phyloP scores from a whole-genome alignment of 1,140 invertebrate genomes.

The Holotrichia oblita region DNA sequence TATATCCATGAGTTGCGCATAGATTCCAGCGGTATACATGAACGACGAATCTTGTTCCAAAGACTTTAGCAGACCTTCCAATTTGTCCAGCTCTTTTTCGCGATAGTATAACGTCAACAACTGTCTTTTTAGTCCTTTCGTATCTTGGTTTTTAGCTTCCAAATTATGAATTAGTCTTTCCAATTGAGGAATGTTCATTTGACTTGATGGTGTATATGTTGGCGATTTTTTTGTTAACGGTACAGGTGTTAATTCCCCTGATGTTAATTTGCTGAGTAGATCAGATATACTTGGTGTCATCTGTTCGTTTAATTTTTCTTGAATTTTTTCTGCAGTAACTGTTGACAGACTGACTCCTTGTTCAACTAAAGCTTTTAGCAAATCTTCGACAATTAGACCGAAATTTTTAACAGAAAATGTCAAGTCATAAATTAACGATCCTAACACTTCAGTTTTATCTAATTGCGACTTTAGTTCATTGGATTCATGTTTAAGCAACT shows the following conservation, averaged over 20 bases:
- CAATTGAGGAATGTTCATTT: slow-evolving; percentile 62
- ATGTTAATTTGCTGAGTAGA: slow-evolving; percentile 69
- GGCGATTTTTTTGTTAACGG: slow-evolving; percentile 60
- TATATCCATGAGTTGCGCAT: slow-evolving; percentile 70
- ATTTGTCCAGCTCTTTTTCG: slow-evolving; percentile 71
- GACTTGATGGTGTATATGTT: slow-evolving; percentile 51
- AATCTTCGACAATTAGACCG: slow-evolving; percentile 55
- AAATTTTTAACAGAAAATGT: slow-evolving; percentile 52
- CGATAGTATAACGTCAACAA: slow-evolving; percentile 70
- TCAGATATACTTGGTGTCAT: slow-evolving; percentile 70
- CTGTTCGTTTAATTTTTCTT: slow-evolving; percentile 69
- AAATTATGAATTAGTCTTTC: slow-evolving; percentile 66
- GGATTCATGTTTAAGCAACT: slow-evolving; percentile 39
- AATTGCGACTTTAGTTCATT: slow-evolving; percentile 45
- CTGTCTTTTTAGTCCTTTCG: slow-evolving; percentile 67
- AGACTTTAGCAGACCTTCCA: slow-evolving; percentile 61
- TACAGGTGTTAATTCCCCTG: slow-evolving; percentile 67
- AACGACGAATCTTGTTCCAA: slow-evolving; percentile 64
- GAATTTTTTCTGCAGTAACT: slow-evolving; percentile 67
- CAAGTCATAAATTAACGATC: slow-evolving; percentile 65
- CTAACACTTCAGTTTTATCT: slow-evolving; percentile 60
- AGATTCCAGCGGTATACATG: slow-evolving; percentile 64
- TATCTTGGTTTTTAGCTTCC: slow-evolving; percentile 64
- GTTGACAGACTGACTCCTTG: slow-evolving; percentile 72
- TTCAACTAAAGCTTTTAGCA: slow-evolving; percentile 66